Conservation (phyloP, 1,140 invertebrate genomes). For the Ptiloglossa arizonensis region DNA sequence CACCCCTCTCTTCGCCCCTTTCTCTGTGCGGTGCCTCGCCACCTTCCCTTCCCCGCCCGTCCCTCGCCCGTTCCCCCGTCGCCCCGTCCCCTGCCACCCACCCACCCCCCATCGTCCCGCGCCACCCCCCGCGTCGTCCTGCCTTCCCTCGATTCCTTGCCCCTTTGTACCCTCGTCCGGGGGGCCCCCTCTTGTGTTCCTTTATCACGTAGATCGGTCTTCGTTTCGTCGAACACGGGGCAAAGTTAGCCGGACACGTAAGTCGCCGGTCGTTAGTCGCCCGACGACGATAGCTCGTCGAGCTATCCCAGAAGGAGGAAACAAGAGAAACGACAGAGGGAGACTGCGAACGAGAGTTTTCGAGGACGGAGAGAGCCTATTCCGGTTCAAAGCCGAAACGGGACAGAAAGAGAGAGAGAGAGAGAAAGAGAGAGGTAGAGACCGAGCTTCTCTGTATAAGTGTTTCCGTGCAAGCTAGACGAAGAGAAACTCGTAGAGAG, state of each 20-base stretch:
- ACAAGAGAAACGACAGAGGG: conserved; percentile 34
- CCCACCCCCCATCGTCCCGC: conserved; percentile 24
- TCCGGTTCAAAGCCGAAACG: neutral
- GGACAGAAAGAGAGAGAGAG: neutral
- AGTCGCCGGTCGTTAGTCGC: conserved; percentile 67
- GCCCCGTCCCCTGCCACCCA: neutral
- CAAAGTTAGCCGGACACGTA: conserved; percentile 64
- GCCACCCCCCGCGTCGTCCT: conserved; percentile 22
- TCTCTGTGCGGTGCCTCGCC: no score
- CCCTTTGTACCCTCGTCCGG: conserved; percentile 31
- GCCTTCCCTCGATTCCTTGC: conserved; percentile 42
- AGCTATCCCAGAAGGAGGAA: conserved; percentile 23
- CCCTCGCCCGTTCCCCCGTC: no score
- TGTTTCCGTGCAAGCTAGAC: conserved; percentile 29
- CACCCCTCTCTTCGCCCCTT: conserved; percentile 26
- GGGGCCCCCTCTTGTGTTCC: neutral
- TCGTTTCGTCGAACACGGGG: conserved; percentile 34
- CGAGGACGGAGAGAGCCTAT: neutral
- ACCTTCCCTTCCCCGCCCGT: conserved; percentile 5
- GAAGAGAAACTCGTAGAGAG: neutral
- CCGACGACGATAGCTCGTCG: conserved; percentile 47
- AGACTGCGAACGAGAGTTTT: conserved; percentile 26
- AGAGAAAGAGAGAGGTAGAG: conserved; percentile 32
- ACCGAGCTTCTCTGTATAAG: conserved; percentile 16
- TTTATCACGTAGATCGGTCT: conserved; percentile 43